Evolutionary conservation across 2,888 invertebrate genomes (phyloP).

Genomic region (Rapana venosa): DNA sequence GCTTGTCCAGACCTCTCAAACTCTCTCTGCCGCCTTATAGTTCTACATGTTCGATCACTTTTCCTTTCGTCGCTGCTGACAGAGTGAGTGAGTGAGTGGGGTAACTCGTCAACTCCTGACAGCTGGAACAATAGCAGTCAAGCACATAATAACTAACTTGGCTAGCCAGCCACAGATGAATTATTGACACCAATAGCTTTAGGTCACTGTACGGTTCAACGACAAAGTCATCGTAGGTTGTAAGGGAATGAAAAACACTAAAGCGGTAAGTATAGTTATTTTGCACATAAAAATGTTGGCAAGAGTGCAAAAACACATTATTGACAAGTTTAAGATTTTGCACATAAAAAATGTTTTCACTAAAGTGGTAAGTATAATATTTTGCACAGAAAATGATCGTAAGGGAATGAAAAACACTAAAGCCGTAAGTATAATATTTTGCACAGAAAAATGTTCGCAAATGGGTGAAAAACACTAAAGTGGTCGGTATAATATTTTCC

Average conservation of each 20-base stretch:
- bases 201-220: neutral
- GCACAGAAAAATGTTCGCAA: too few relatives aligned
- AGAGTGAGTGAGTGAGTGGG: neutral
- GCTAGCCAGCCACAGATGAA: neutral
- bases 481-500: too few relatives aligned
- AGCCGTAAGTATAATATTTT: too few relatives aligned
- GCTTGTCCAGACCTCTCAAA: neutral
- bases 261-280: neutral
- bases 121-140: slow-evolving; percentile 11
- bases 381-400: too few relatives aligned
- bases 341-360: too few relatives aligned
- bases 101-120: neutral
- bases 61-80: neutral
- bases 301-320: too few relatives aligned
- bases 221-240: neutral
- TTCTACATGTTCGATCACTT: neutral
- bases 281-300: too few relatives aligned
- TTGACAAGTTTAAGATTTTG: too few relatives aligned
- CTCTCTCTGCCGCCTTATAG: neutral
- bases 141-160: slow-evolving; percentile 5
- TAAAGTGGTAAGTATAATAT: too few relatives aligned
- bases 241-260: neutral
- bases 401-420: too few relatives aligned
- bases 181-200: neutral
- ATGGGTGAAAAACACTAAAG: too few relatives aligned